phyloP scores from a whole-genome alignment of 1,140 invertebrate species.

The Ips typographus region DNA sequence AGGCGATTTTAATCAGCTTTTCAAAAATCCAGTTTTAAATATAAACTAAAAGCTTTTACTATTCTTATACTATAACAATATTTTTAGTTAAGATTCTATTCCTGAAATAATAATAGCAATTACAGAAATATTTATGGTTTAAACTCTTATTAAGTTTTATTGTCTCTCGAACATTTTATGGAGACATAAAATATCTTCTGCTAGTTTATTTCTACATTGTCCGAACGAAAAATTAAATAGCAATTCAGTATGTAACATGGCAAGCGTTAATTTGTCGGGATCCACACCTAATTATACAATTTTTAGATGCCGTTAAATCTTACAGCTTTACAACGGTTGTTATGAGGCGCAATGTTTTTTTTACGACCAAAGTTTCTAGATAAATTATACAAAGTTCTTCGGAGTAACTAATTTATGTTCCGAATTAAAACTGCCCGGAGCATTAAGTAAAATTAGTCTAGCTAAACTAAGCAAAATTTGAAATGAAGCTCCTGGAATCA shows the following conservation, averaged over 20 bases:
- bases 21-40: not conserved
- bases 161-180: not conserved
- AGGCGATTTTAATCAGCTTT: constrained; percentile 22
- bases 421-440: constrained; percentile 8
- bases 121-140: not conserved
- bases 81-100: not conserved
- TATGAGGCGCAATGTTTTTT: constrained; percentile 17
- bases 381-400: constrained; percentile 14
- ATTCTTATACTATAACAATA: not conserved
- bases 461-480: not conserved
- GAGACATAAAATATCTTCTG: not conserved
- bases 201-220: too few species aligned
- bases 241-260: too few species aligned
- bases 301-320: constrained; percentile 4
- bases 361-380: constrained; percentile 14
- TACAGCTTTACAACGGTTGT: constrained; percentile 9
- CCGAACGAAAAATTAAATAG: too few species aligned
- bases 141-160: not conserved
- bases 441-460: constrained; percentile 10
- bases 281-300: not conserved
- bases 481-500: not conserved
- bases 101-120: not conserved
- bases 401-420: constrained; percentile 13
- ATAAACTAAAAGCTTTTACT: not conserved
- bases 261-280: too few species aligned